Percentiles rank a stretch among this genome's conserved stretches.
phyloP scores from a whole-genome alignment of 1,140 invertebrate species.

The Trichoplusia ni region DNA sequence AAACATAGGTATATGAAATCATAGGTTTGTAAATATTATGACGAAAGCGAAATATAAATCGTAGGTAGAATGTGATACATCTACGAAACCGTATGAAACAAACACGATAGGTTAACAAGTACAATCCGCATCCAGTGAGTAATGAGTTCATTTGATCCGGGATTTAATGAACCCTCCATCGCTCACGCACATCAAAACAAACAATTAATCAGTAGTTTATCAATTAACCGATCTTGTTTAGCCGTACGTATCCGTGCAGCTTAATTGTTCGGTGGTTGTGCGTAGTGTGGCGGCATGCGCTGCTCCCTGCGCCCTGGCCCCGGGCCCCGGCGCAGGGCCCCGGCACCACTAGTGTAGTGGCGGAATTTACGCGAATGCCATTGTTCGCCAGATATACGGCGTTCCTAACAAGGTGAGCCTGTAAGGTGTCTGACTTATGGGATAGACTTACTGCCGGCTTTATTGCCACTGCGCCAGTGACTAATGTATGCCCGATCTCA shows the following conservation, averaged over 20 bases:
- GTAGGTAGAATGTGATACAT: no score
- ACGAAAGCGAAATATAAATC: no score
- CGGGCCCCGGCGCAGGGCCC: neutral
- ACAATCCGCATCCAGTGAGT: no score
- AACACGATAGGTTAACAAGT: no score
- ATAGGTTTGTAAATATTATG: no score
- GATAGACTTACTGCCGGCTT: constrained; percentile 5
- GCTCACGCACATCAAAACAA: constrained; percentile 12
- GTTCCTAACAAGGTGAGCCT: neutral
- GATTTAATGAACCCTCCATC: constrained; percentile 3
- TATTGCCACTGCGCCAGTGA: constrained; percentile 7
- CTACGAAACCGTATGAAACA: no score
- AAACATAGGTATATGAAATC: no score
- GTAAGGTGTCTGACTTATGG: constrained; percentile 24
- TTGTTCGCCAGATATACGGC: constrained; percentile 6
- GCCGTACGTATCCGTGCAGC: constrained; percentile 7
- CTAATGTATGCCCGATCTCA: constrained; percentile 10
- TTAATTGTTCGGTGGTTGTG: constrained; percentile 5
- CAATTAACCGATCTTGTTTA: constrained; percentile 16
- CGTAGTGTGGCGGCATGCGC: neutral
- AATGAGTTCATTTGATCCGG: no score
- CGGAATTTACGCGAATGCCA: constrained; percentile 11
- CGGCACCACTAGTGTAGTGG: neutral
- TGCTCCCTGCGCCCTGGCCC: neutral
- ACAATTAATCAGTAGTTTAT: constrained; percentile 22